A percentile compares a stretch with the other conserved stretches of the same genome.
phyloP scores from a whole-genome alignment of 1,140 invertebrate species.

The Bombus waltoni region DNA sequence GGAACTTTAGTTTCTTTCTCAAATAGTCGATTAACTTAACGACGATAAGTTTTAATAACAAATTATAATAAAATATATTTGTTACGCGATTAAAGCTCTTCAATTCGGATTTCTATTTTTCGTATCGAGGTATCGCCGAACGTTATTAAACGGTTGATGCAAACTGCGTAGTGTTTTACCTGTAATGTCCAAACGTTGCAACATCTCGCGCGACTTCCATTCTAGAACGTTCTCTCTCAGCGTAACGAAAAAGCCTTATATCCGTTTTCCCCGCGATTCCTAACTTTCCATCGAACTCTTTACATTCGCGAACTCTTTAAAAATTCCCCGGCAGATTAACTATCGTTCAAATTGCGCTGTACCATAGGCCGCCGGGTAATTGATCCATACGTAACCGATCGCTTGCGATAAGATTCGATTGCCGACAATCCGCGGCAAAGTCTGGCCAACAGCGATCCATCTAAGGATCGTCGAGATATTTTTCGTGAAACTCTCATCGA shows the following conservation, averaged over 20 bases:
- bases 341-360: not conserved
- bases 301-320: not conserved
- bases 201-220: not conserved
- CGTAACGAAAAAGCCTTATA: too few species aligned
- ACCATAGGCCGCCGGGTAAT: not conserved
- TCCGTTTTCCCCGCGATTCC: not conserved
- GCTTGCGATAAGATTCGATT: not conserved
- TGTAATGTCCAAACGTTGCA: not conserved
- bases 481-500: slow-evolving; percentile 15
- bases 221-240: not conserved
- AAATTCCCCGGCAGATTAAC: not conserved
- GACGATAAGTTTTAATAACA: too few species aligned
- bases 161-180: too few species aligned
- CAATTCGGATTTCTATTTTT: too few species aligned
- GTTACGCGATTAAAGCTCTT: too few species aligned
- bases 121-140: too few species aligned
- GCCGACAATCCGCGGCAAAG: not conserved
- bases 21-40: too few species aligned
- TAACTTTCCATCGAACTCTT: not conserved
- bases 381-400: slow-evolving; percentile 6
- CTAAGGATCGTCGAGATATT: not conserved
- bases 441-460: not conserved
- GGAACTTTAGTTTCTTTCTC: too few species aligned
- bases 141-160: too few species aligned
- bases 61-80: too few species aligned